Evolutionary conservation across 2,113 vertebrate species (phyloP), one percentile per base, ranked within the genome.

Genomic region (Epinephelus fuscoguttatus): DNA sequence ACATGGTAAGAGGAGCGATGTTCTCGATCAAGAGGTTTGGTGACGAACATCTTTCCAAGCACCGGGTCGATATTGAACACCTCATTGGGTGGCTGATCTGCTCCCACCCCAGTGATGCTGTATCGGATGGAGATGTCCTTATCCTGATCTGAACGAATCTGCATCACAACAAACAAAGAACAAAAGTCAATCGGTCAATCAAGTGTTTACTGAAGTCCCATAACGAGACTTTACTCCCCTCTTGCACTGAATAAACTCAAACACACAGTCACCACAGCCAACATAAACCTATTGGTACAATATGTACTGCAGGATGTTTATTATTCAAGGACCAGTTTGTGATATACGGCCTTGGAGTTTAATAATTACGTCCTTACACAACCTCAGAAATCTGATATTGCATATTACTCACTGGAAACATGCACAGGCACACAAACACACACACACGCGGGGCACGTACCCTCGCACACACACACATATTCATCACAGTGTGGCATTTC

Each of bases 101-200:
- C 98, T 64, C 95, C 95, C 57, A 98, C 96, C 0, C 98, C 97
- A 0, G 98, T 99, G 95, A 99, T 96, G 94, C 98, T 99, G 94
- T 99, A 99, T 0, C 98, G 95, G 88, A 99, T 98, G 6, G 96
- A 97, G 81, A 97, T 98, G 89, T 98, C 97, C 12, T 96, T 96
- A 94, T 99, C 98, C 84, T 99, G 98, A 90, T 99, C 98, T 0
- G 98, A 99, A 13, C 98, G 97, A 87, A 99, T 99, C 98, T 99
- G 95, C 69, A 84, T 77, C 42, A 73, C 37, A 80, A 61, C 17
- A 88, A 73, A 83, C 18, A 87, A 18, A 85, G 57, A 75, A 42
- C 9, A 84, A 60, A 19, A 55, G 14, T 67, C n/a, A 11, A 21
- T 77, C 53, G 49, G 21, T 53, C 18, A 37, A 23, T 64, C 6